Evolutionary conservation across 2,888 invertebrate species (phyloP).

Genomic region (Aphidius colemani): DNA sequence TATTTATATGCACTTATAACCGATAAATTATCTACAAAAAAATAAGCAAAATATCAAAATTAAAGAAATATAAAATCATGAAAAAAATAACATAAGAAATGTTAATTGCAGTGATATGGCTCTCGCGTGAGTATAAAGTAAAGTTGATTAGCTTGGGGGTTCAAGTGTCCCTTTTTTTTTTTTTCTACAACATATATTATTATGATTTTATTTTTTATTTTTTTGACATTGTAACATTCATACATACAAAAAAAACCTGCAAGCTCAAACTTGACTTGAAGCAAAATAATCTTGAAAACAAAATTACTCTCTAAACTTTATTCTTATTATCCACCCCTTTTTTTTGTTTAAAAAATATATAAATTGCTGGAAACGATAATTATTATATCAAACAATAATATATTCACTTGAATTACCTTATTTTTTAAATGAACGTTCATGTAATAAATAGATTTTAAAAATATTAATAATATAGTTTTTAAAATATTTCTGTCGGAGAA

Average conservation of each 20-base stretch:
- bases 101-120: constrained; percentile 26
- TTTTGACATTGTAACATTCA: background rate
- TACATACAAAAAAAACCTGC: background rate
- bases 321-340: too few relatives aligned
- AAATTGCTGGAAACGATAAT: background rate
- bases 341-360: background rate
- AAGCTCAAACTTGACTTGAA: background rate
- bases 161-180: constrained; percentile 26
- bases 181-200: too few relatives aligned
- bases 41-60: constrained; percentile 6
- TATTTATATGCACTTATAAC: background rate
- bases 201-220: background rate
- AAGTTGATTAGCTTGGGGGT: constrained; percentile 34
- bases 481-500: too few relatives aligned
- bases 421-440: too few relatives aligned
- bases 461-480: too few relatives aligned
- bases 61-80: constrained; percentile 3
- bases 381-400: too few relatives aligned
- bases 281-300: too few relatives aligned
- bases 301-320: too few relatives aligned
- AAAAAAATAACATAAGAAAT: constrained; percentile 19
- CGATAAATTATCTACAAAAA: background rate
- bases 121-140: constrained; percentile 27
- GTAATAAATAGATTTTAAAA: too few relatives aligned
- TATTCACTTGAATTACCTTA: too few relatives aligned